These are phyloP conservation scores for Phaedon cochleariae DNA, from an alignment of 2,888 invertebrate species.

Conservation along the genomic window DNA sequence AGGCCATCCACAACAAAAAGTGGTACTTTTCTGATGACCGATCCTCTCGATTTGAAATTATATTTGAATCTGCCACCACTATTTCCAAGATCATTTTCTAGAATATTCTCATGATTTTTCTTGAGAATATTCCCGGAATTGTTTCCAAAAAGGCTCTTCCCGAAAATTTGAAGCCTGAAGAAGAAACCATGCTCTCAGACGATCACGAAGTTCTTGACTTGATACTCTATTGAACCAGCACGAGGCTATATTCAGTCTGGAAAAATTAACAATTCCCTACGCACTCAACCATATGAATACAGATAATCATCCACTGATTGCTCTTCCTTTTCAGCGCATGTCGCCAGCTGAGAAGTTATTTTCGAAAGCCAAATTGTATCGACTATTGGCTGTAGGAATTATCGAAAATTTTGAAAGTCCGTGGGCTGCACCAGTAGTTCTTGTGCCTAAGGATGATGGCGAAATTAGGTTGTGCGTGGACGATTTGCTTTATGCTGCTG, in stretches of 20 bases:
- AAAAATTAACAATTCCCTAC: slow-evolving; percentile 28
- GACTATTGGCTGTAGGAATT: slow-evolving; percentile 50
- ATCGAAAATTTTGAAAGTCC: slow-evolving; percentile 57
- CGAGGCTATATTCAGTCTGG: slow-evolving; percentile 17
- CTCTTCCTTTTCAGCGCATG: slow-evolving; percentile 52
- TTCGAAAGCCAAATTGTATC: slow-evolving; percentile 46
- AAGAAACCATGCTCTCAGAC: neutral
- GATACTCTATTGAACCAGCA: slow-evolving; percentile 1
- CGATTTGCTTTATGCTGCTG: slow-evolving; percentile 54
- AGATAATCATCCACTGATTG: slow-evolving; percentile 48
- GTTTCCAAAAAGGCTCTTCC: too few relatives aligned
- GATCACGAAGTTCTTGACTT: neutral
- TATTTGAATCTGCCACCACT: slow-evolving; percentile 1
- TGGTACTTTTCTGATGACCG: slow-evolving; percentile 16
- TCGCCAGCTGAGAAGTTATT: slow-evolving; percentile 43
- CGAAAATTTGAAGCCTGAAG: slow-evolving; percentile 10
- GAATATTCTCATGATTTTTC: neutral
- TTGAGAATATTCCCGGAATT: neutral
- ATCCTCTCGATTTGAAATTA: neutral
- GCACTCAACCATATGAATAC: slow-evolving; percentile 49
- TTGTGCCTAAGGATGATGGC: slow-evolving; percentile 10
- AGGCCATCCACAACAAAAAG: slow-evolving; percentile 1
- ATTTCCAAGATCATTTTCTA: too few relatives aligned
- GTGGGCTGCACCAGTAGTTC: slow-evolving; percentile 49
- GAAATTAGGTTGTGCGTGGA: slow-evolving; percentile 51